phyloP scores from a whole-genome alignment of 2,888 invertebrate species.

The Zygogramma bicolorata region DNA sequence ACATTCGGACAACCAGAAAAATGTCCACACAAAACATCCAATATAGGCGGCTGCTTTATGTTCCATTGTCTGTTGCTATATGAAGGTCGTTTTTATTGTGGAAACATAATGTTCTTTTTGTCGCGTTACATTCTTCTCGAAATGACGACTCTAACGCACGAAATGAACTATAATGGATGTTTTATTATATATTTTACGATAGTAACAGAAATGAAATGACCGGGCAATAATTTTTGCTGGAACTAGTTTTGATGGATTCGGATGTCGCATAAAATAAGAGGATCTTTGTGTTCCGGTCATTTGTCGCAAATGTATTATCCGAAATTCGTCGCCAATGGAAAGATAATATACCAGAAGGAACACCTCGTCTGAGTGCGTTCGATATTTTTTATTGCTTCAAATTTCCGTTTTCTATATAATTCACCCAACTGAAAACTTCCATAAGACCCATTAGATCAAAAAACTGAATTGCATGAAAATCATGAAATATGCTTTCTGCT shows the following conservation, averaged over 20 bases:
- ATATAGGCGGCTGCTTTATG: slow-evolving; percentile 25
- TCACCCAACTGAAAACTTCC: no score
- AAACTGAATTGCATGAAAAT: no score
- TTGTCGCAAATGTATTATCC: no score
- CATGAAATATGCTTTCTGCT: no score
- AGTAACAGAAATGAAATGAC: background rate
- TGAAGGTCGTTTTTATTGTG: slow-evolving; percentile 29
- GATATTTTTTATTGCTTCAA: no score
- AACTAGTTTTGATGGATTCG: background rate
- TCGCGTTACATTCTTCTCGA: slow-evolving; percentile 26
- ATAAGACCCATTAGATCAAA: no score
- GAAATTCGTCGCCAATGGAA: no score
- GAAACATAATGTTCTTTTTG: slow-evolving; percentile 32
- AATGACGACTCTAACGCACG: slow-evolving; percentile 27
- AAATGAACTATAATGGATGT: slow-evolving; percentile 19
- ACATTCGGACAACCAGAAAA: slow-evolving; percentile 3
- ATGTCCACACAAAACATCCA: slow-evolving; percentile 26
- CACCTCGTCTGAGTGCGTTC: no score
- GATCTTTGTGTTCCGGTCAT: background rate
- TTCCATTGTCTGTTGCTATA: slow-evolving; percentile 30
- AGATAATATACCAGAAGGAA: no score
- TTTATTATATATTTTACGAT: slow-evolving; percentile 16
- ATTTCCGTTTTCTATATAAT: no score
- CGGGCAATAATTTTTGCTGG: background rate
- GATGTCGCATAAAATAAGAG: background rate